phyloP scores from a whole-genome alignment of 2,797 vertebrate genomes.

The Spondyliosoma cantharus region DNA sequence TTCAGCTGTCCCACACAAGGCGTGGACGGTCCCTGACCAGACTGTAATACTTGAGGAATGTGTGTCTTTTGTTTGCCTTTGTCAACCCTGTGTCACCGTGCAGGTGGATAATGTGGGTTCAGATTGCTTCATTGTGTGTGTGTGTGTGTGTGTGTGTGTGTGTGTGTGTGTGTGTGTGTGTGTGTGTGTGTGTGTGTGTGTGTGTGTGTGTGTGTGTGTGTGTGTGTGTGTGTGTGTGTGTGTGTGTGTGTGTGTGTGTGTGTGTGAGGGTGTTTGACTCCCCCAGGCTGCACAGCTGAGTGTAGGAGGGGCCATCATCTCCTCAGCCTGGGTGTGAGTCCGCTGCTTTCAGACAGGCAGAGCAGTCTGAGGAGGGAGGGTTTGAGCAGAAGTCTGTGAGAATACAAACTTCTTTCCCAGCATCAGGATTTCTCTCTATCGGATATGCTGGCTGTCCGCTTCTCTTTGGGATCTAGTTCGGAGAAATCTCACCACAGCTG shows the following conservation, averaged over 20 bases:
- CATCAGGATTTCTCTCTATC: slow-evolving; percentile 36
- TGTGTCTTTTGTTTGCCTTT: slow-evolving; percentile 73
- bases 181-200: slow-evolving; percentile 55
- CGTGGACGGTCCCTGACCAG: slow-evolving; percentile 53
- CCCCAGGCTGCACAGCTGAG: slow-evolving; percentile 79
- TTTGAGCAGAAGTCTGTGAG: slow-evolving; percentile 47
- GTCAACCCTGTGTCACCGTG: slow-evolving; percentile 74
- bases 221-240: slow-evolving; percentile 55
- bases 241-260: slow-evolving; percentile 55
- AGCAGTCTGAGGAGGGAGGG: slow-evolving; percentile 53
- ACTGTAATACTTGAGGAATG: slow-evolving; percentile 78
- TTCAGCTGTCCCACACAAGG: slow-evolving; percentile 69
- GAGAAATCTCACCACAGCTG: slow-evolving; percentile 53
- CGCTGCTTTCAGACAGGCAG: slow-evolving; percentile 65
- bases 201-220: slow-evolving; percentile 48
- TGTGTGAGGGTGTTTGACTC: slow-evolving; percentile 66
- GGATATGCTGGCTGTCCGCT: slow-evolving; percentile 82
- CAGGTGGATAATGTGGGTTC: slow-evolving; percentile 81
- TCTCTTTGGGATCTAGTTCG: slow-evolving; percentile 62
- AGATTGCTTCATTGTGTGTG: slow-evolving; percentile 58
- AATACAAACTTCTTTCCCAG: slow-evolving; percentile 47
- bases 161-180: slow-evolving; percentile 55
- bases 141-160: slow-evolving; percentile 47
- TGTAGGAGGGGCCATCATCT: slow-evolving; percentile 81
- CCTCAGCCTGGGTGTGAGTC: slow-evolving; percentile 76